Conservation (phyloP, 2,888 invertebrate genomes). For the Ochropacha duplaris region DNA sequence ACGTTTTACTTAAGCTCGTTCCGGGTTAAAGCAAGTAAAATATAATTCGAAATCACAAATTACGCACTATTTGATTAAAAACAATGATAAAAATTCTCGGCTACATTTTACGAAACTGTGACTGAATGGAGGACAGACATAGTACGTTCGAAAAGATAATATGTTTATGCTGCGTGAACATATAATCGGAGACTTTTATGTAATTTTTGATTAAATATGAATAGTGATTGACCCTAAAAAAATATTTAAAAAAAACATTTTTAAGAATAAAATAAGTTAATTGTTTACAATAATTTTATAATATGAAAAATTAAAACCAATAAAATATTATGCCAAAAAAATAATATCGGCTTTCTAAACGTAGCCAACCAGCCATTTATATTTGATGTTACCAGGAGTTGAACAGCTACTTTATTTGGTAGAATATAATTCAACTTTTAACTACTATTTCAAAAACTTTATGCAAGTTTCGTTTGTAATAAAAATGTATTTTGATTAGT, state of each 20-base stretch:
- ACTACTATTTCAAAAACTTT: no score
- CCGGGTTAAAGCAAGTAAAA: constrained; percentile 35
- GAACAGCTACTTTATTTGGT: not conserved
- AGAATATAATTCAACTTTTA: not conserved
- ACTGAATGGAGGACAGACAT: constrained; percentile 47
- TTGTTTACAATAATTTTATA: not conserved
- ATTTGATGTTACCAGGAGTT: not conserved
- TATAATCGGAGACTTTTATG: no score
- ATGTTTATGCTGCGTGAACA: not conserved
- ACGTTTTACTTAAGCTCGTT: constrained; percentile 40
- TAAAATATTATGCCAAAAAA: not conserved
- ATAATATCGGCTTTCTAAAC: not conserved
- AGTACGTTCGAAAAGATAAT: constrained; percentile 42
- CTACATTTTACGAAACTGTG: constrained; percentile 64
- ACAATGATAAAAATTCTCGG: constrained; percentile 55
- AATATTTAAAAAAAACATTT: no score
- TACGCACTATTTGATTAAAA: constrained; percentile 56
- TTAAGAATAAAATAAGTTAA: no score
- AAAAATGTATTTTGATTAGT: no score
- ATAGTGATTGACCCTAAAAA: no score
- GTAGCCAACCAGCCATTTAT: not conserved
- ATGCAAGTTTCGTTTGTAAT: no score
- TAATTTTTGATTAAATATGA: no score
- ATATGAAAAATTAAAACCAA: not conserved
- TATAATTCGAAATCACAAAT: constrained; percentile 53